A percentile compares a stretch with the other conserved stretches of the same genome.
Conservation (phyloP, 2,797 vertebrate genomes). For the Helicolenus hilgendorfi region DNA sequence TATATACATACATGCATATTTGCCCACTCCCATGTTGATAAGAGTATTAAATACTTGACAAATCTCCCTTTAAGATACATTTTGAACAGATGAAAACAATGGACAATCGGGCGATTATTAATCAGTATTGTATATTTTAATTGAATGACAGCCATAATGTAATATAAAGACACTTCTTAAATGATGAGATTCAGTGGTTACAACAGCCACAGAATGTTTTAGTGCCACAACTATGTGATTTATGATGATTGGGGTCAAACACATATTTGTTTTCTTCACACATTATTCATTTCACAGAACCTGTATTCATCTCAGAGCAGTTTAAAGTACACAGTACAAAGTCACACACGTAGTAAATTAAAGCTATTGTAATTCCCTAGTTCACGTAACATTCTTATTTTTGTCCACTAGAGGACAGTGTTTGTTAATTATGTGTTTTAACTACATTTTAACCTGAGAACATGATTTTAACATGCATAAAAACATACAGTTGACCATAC, state of each 20-base stretch:
- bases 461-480: neutral
- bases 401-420: slow-evolving; percentile 55
- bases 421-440: neutral
- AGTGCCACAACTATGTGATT: neutral
- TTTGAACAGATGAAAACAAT: too few relatives aligned
- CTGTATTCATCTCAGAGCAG: neutral
- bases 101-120: too few relatives aligned
- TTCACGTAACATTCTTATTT: neutral
- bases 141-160: neutral
- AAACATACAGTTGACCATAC: neutral
- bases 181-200: neutral
- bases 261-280: neutral
- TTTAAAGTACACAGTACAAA: neutral
- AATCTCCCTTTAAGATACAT: too few relatives aligned
- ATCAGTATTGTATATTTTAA: too few relatives aligned
- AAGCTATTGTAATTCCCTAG: neutral
- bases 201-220: neutral
- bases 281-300: neutral
- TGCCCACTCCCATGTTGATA: too few relatives aligned
- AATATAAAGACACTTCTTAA: neutral
- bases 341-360: neutral
- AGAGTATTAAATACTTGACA: too few relatives aligned
- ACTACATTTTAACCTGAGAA: neutral
- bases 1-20: too few relatives aligned
- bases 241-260: neutral